These are phyloP conservation scores for Ammospiza nelsoni DNA, from an alignment of 2,113 vertebrate species.

Conservation along the genomic window DNA sequence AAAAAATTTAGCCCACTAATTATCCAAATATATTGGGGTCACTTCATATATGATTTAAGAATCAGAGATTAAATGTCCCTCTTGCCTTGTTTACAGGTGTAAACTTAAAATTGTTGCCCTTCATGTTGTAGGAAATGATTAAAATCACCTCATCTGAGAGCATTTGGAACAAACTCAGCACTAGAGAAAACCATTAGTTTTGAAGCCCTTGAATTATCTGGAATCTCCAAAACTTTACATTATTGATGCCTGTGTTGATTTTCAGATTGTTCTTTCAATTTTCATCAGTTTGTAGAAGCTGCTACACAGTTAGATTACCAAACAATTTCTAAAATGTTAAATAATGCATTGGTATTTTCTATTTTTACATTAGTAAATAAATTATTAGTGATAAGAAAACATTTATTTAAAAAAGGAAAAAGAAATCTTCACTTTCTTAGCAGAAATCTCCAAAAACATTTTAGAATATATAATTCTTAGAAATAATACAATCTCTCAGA, in stretches of 20 bases:
- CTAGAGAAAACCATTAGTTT: not conserved
- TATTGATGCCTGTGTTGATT: not conserved
- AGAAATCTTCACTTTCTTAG: not conserved
- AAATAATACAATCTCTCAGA: not conserved
- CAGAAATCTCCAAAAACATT: accelerated
- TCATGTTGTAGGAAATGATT: not conserved
- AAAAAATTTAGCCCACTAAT: not conserved
- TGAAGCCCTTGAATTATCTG: not conserved
- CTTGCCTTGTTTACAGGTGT: not conserved
- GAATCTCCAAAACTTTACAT: not conserved
- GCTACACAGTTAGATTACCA: not conserved
- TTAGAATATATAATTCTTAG: not conserved
- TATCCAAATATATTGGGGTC: not conserved
- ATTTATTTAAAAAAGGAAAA: not conserved
- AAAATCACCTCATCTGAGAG: not conserved
- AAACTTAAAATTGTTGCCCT: not conserved
- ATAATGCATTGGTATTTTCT: not conserved
- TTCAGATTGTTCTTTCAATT: not conserved
- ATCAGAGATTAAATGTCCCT: not conserved
- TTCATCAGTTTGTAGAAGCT: not conserved
- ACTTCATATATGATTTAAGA: not conserved
- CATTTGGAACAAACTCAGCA: not conserved
- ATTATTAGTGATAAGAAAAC: not conserved
- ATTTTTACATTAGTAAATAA: not conserved
- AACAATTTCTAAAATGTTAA: not conserved